A percentile compares a stretch with the other conserved stretches of the same genome.
Evolutionary conservation across 1,140 invertebrate species (phyloP).

Genomic region (Himalopsyche phryganea): DNA sequence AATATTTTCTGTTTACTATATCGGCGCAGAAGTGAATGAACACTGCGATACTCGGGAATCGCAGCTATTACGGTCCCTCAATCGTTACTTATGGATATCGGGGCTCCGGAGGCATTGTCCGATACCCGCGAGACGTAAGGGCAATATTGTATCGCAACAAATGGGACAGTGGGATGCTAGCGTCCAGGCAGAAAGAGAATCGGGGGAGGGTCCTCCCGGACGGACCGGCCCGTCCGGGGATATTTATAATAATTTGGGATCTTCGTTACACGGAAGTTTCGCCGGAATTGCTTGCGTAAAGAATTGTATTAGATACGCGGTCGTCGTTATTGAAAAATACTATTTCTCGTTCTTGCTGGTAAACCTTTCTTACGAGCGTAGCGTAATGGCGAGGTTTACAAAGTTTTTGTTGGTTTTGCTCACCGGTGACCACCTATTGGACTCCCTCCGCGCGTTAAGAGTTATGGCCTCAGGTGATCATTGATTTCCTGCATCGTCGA

Average conservation of each 20-base stretch:
- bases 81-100: slow-evolving; percentile 33
- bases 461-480: too few relatives aligned
- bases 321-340: slow-evolving; percentile 35
- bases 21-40: slow-evolving; percentile 4
- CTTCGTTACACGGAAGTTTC: slow-evolving; percentile 33
- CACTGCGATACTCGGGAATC: slow-evolving; percentile 16
- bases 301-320: slow-evolving; percentile 32
- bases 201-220: neutral
- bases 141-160: slow-evolving; percentile 21
- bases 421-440: neutral
- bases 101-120: slow-evolving; percentile 30
- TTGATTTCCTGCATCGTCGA: too few relatives aligned
- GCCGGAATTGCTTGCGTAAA: slow-evolving; percentile 33
- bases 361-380: slow-evolving; percentile 33
- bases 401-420: slow-evolving; percentile 14
- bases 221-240: slow-evolving; percentile 12
- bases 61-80: slow-evolving; percentile 28
- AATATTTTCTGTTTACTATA: too few relatives aligned
- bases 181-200: neutral
- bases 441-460: too few relatives aligned
- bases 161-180: slow-evolving; percentile 14
- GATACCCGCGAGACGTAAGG: slow-evolving; percentile 28
- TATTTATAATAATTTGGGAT: slow-evolving; percentile 36
- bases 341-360: slow-evolving; percentile 22
- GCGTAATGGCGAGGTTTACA: slow-evolving; percentile 12